phyloP scores from a whole-genome alignment of 1,140 invertebrate species.

The Tribolium castaneum region DNA sequence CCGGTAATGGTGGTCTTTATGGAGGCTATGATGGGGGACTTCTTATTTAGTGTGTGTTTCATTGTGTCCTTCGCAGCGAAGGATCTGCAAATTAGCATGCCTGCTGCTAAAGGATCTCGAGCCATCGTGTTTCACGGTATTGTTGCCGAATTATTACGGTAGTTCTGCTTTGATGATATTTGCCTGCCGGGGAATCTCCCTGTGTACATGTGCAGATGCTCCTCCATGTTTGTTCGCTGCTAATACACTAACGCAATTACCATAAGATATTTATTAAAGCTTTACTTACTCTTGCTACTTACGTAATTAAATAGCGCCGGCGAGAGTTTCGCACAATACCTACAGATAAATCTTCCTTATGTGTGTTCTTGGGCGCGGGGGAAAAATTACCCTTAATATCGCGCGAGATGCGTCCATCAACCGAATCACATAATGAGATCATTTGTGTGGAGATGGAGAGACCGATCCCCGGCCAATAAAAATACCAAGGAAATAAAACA shows the following conservation, averaged over 20 bases:
- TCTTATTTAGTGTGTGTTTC: slow-evolving; percentile 49
- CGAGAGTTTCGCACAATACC: slow-evolving; percentile 5
- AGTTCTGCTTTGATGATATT: slow-evolving; percentile 40
- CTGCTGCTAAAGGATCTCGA: slow-evolving; percentile 44
- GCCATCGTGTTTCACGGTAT: slow-evolving; percentile 38
- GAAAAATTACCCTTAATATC: slow-evolving; percentile 4
- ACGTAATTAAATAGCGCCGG: slow-evolving; percentile 25
- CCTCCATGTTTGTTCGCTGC: slow-evolving; percentile 26
- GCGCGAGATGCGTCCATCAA: background rate
- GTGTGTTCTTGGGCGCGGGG: background rate
- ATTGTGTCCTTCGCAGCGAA: slow-evolving; percentile 44
- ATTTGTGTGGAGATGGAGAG: slow-evolving; percentile 29
- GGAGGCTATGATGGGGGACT: slow-evolving; percentile 39
- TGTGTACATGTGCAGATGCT: slow-evolving; percentile 25
- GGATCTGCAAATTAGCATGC: slow-evolving; percentile 48
- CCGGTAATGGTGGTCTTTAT: slow-evolving; percentile 46
- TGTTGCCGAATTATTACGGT: slow-evolving; percentile 39
- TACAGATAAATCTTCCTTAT: slow-evolving; percentile 17
- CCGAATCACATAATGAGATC: slow-evolving; percentile 25
- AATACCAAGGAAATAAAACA: slow-evolving; percentile 30
- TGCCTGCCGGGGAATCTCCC: slow-evolving; percentile 22
- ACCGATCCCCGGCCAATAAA: slow-evolving; percentile 19
- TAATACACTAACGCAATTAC: slow-evolving; percentile 34
- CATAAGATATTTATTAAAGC: slow-evolving; percentile 36
- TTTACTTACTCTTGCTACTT: slow-evolving; percentile 26